Evolutionary conservation across 2,113 vertebrate species (phyloP).

Genomic region (Gopherus flavomarginatus): DNA sequence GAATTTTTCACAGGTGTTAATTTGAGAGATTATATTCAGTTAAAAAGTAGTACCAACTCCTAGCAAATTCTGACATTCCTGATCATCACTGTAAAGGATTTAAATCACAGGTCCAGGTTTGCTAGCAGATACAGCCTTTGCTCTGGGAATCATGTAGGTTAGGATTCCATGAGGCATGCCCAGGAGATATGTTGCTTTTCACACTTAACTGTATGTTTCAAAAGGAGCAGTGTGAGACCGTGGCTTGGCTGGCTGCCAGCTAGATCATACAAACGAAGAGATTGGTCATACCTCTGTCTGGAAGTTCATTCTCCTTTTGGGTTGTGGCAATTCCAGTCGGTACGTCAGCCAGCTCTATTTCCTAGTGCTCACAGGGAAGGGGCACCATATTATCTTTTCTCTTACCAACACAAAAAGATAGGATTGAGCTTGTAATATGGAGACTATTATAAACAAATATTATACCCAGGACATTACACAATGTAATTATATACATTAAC

Average conservation of each 20-base stretch:
- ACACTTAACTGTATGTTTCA: not conserved
- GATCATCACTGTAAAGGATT: not conserved
- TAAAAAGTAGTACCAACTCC: not conserved
- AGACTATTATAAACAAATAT: not conserved
- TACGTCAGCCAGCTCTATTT: not conserved
- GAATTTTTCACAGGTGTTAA: not conserved
- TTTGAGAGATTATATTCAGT: not conserved
- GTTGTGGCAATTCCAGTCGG: not conserved
- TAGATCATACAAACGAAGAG: not conserved
- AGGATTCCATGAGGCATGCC: not conserved
- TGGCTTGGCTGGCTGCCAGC: not conserved
- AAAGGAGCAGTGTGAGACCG: not conserved
- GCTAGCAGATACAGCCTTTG: rapidly evolving
- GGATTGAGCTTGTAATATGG: not conserved
- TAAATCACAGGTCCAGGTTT: not conserved
- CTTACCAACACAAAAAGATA: not conserved
- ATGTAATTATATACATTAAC: conserved; percentile 5
- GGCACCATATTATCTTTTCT: not conserved
- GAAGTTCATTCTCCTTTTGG: not conserved
- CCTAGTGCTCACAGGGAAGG: not conserved
- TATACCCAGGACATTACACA: not conserved
- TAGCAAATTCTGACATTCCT: not conserved
- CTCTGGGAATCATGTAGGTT: not conserved
- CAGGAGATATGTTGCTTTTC: not conserved
- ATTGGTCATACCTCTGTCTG: not conserved